Conservation (phyloP, 2,888 invertebrate species). For the Ashinkailepas kermadecensis region DNA sequence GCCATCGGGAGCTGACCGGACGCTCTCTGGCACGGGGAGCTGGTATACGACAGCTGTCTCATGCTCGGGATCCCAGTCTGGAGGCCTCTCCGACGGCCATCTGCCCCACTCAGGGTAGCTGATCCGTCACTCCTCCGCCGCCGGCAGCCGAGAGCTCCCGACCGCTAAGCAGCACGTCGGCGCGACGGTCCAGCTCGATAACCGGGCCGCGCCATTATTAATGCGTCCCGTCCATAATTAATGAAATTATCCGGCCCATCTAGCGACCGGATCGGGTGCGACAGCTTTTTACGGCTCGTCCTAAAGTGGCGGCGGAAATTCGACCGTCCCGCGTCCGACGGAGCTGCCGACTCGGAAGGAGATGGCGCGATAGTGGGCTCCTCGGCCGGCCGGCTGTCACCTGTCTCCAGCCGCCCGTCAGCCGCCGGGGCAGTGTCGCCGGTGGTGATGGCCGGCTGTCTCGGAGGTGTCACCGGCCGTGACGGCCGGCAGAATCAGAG, state of each 20-base stretch:
- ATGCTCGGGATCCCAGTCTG: too few relatives aligned
- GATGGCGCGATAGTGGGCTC: not conserved
- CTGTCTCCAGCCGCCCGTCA: too few relatives aligned
- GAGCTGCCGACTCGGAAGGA: not conserved
- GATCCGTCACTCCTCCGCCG: not conserved
- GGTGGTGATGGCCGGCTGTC: not conserved
- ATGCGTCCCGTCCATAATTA: conserved; percentile 6
- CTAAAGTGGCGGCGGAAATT: not conserved
- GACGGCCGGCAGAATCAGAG: not conserved
- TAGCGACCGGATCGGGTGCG: not conserved
- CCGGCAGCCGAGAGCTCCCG: not conserved
- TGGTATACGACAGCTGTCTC: too few relatives aligned
- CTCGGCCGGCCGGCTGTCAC: too few relatives aligned
- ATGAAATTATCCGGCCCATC: conserved; percentile 3
- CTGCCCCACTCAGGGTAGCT: too few relatives aligned
- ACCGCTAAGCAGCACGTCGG: not conserved
- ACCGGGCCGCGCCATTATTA: not conserved
- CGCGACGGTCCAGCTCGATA: too few relatives aligned
- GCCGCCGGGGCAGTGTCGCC: not conserved
- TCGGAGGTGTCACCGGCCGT: not conserved
- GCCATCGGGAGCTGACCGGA: too few relatives aligned
- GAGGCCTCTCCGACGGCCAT: too few relatives aligned
- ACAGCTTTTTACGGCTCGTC: not conserved
- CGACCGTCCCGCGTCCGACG: not conserved
- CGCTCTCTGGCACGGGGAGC: too few relatives aligned